Conservation (phyloP, 2,888 invertebrate genomes). For the Drosophila parthenogenetica region DNA sequence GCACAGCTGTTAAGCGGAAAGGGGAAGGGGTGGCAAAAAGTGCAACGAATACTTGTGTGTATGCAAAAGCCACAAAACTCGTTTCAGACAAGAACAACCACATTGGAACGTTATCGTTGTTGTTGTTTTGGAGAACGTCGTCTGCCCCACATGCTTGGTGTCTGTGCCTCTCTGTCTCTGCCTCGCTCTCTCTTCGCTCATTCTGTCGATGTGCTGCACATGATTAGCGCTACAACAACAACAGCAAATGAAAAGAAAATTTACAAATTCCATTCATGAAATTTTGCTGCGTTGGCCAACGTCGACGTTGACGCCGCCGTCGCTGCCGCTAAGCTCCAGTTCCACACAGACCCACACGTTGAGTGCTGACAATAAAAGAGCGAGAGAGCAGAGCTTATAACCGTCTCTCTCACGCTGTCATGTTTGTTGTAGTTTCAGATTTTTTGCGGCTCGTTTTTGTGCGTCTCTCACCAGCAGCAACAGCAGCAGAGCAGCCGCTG, state of each 20-base stretch:
- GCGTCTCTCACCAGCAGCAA: slow-evolving; percentile 30
- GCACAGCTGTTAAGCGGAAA: slow-evolving; percentile 37
- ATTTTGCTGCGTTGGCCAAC: slow-evolving; percentile 74
- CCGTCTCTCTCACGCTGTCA: slow-evolving; percentile 1
- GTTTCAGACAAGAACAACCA: slow-evolving; percentile 58
- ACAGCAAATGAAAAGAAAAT: slow-evolving; percentile 81
- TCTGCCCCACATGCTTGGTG: slow-evolving; percentile 70
- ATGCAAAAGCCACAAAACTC: slow-evolving; percentile 57
- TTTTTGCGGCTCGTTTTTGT: slow-evolving; percentile 36
- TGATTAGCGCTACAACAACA: slow-evolving; percentile 67
- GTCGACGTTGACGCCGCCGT: slow-evolving; percentile 23
- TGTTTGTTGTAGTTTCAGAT: slow-evolving; percentile 27
- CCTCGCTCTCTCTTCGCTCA: slow-evolving; percentile 19
- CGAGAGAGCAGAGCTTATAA: slow-evolving; percentile 38
- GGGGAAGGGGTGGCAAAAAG: slow-evolving; percentile 14
- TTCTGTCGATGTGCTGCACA: slow-evolving; percentile 58
- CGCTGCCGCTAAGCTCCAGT: slow-evolving; percentile 49
- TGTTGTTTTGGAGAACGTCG: slow-evolving; percentile 33
- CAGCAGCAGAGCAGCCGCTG: slow-evolving; percentile 40
- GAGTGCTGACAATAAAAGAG: slow-evolving; percentile 34
- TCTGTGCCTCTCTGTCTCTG: slow-evolving; percentile 23
- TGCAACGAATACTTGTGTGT: slow-evolving; percentile 46
- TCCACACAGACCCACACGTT: slow-evolving; percentile 45
- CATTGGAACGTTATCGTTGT: slow-evolving; percentile 53
- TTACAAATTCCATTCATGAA: slow-evolving; percentile 85